These are phyloP conservation scores for Trissolcus basalis DNA, from an alignment of 1,140 invertebrate genomes.

Conservation along the genomic window DNA sequence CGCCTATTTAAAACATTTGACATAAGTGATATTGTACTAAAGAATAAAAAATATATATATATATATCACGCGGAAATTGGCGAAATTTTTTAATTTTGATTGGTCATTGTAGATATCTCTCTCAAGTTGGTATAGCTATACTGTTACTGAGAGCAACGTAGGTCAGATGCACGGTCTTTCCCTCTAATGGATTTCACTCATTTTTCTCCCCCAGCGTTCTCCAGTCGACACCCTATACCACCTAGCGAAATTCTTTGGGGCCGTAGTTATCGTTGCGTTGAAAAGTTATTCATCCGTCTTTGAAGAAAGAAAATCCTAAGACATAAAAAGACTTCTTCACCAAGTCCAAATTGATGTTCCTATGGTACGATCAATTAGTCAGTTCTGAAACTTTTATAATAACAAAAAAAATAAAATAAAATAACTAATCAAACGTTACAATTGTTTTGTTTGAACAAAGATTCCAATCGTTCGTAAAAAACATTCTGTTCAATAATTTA, in stretches of 20 bases:
- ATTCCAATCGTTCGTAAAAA: too few species aligned
- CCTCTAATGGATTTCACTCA: conserved; percentile 77
- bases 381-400: not conserved
- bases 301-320: conserved; percentile 25
- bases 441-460: too few species aligned
- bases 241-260: conserved; percentile 49
- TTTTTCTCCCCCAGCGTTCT: conserved; percentile 72
- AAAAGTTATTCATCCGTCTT: conserved; percentile 51
- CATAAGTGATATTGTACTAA: not conserved
- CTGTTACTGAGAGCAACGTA: conserved; percentile 32
- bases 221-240: conserved; percentile 58
- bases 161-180: conserved; percentile 58
- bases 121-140: conserved; percentile 19
- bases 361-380: conserved; percentile 35
- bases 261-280: conserved; percentile 44
- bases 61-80: conserved; percentile 1
- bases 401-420: too few species aligned
- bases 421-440: too few species aligned
- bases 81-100: too few species aligned
- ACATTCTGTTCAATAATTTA: too few species aligned
- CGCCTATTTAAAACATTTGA: not conserved
- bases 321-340: conserved; percentile 40
- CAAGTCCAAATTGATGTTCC: conserved; percentile 29
- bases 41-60: not conserved
- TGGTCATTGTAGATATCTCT: conserved; percentile 2